These are phyloP conservation scores for Platyrinchus mystaceus DNA, from an alignment of 2,797 vertebrate genomes.

Conservation along the genomic window DNA sequence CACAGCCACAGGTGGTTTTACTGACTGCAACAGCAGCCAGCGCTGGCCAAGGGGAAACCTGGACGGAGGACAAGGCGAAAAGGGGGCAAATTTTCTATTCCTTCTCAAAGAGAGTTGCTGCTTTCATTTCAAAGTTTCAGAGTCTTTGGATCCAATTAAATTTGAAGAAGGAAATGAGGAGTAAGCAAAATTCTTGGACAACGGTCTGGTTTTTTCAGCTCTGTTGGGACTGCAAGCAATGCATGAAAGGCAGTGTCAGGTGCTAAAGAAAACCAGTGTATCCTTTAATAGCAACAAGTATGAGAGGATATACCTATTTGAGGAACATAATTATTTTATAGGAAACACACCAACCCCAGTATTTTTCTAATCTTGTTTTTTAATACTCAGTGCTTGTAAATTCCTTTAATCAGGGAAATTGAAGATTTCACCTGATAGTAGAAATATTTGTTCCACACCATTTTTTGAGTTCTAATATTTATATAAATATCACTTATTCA, in stretches of 20 bases:
- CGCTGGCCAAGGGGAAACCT: neutral
- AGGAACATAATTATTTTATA: neutral
- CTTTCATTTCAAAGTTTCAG: neutral
- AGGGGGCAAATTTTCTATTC: neutral
- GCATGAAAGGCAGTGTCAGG: neutral
- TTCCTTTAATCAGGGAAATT: neutral
- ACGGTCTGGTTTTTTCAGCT: neutral
- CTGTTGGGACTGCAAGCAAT: neutral
- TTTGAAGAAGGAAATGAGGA: constrained; percentile 14
- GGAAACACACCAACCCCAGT: neutral
- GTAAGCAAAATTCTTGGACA: constrained; percentile 26
- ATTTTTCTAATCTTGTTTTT: neutral
- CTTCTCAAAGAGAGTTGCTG: neutral
- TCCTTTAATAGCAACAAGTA: neutral
- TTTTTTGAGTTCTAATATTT: neutral
- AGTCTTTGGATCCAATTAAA: constrained; percentile 8
- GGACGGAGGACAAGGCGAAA: neutral
- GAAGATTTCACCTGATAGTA: neutral
- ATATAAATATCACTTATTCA: neutral
- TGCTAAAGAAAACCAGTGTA: constrained; percentile 1
- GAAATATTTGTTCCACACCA: neutral
- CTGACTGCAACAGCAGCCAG: neutral
- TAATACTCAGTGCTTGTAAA: neutral
- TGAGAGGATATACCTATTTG: neutral
- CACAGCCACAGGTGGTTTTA: neutral